phyloP scores from a whole-genome alignment of 2,888 invertebrate species.

The Dynastes tityus region DNA sequence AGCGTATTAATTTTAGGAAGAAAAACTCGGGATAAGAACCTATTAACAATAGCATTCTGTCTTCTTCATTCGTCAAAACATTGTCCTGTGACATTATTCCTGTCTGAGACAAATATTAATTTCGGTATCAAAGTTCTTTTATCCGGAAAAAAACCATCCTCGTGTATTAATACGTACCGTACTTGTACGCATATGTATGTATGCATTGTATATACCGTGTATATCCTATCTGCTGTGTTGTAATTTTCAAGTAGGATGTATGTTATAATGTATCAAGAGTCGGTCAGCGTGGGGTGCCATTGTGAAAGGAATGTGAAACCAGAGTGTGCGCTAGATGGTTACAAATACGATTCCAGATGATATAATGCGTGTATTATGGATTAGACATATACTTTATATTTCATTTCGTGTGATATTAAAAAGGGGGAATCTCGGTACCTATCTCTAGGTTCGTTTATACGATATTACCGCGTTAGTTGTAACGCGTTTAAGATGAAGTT shows the following conservation, averaged over 20 bases:
- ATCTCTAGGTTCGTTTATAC: slow-evolving; percentile 11
- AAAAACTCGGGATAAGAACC: neutral
- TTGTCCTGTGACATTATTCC: slow-evolving; percentile 28
- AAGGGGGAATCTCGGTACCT: slow-evolving; percentile 23
- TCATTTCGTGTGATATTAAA: slow-evolving; percentile 54
- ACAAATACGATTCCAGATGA: slow-evolving; percentile 67
- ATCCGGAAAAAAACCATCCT: slow-evolving; percentile 40
- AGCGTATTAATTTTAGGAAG: slow-evolving; percentile 17
- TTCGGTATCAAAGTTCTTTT: slow-evolving; percentile 48
- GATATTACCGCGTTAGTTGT: neutral
- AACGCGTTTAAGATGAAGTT: slow-evolving; percentile 8
- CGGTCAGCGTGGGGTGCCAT: slow-evolving; percentile 62
- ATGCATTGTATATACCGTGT: neutral
- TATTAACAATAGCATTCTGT: slow-evolving; percentile 33
- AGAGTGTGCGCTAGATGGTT: slow-evolving; percentile 66
- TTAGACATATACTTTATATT: slow-evolving; percentile 64
- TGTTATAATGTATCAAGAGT: slow-evolving; percentile 59
- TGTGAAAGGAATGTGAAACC: slow-evolving; percentile 65
- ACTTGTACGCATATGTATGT: neutral
- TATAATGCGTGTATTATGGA: slow-evolving; percentile 66
- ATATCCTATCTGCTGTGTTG: slow-evolving; percentile 45
- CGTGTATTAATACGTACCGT: slow-evolving; percentile 15
- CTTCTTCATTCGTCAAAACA: slow-evolving; percentile 45
- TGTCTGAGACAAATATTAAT: slow-evolving; percentile 41
- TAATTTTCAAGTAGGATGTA: slow-evolving; percentile 56